A percentile compares a stretch with the other conserved stretches of the same genome.
phyloP scores from a whole-genome alignment of 2,113 vertebrate genomes.

The Embiotoca jacksoni region DNA sequence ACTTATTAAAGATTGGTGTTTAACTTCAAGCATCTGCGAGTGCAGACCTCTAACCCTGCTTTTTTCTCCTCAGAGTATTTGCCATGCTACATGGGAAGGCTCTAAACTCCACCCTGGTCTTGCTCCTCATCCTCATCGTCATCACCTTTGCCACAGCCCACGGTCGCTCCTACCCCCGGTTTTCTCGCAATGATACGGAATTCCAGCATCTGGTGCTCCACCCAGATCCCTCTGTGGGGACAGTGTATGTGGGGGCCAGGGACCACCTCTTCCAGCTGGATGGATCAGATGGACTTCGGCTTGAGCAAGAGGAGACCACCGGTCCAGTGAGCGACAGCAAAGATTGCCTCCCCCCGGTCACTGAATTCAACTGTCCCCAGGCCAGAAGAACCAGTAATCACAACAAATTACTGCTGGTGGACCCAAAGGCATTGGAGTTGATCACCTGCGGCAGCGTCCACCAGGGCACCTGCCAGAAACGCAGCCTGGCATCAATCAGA shows the following conservation, averaged over 20 bases:
- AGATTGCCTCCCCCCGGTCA: slow-evolving; percentile 93
- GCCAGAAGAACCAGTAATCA: slow-evolving; percentile 90
- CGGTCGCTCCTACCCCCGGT: slow-evolving; percentile 82
- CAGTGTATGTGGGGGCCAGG: slow-evolving; percentile 92
- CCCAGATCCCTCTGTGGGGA: slow-evolving; percentile 88
- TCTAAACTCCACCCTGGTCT: slow-evolving; percentile 83
- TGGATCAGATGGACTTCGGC: slow-evolving; percentile 82
- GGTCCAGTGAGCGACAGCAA: slow-evolving; percentile 94
- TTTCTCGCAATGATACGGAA: slow-evolving; percentile 86
- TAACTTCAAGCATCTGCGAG: background rate
- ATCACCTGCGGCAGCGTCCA: slow-evolving; percentile 95
- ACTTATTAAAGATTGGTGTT: slow-evolving; percentile 19
- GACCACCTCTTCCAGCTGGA: slow-evolving; percentile 95
- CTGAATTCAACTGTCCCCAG: slow-evolving; percentile 89
- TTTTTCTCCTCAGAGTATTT: slow-evolving; percentile 86
- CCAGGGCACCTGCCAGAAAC: slow-evolving; percentile 96
- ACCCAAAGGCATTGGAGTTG: slow-evolving; percentile 85
- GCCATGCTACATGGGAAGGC: slow-evolving; percentile 91
- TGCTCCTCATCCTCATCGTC: slow-evolving; percentile 79
- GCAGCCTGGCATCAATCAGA: slow-evolving; percentile 85
- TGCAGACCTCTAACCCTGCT: slow-evolving; percentile 12
- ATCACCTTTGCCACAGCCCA: slow-evolving; percentile 55
- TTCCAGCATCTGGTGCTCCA: slow-evolving; percentile 95
- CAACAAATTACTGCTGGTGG: slow-evolving; percentile 94
- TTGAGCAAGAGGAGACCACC: slow-evolving; percentile 87